Percentiles rank a stretch among this genome's conserved stretches.
phyloP scores from a whole-genome alignment of 1,140 invertebrate species.

The Capitella teleta region DNA sequence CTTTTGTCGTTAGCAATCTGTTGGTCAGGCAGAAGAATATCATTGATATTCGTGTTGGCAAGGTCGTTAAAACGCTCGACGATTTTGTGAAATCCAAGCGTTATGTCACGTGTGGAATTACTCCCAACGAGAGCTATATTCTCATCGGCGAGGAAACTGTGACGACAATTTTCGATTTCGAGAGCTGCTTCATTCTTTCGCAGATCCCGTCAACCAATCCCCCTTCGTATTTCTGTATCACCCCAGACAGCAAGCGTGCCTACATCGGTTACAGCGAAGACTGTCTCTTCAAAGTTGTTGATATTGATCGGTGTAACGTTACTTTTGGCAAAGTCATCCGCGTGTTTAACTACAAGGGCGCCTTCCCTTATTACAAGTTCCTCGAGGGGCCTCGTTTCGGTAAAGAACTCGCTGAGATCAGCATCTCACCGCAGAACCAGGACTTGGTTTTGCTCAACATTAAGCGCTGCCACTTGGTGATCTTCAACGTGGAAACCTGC shows the following conservation, averaged over 20 bases:
- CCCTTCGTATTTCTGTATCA: constrained; percentile 3
- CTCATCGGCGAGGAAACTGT: constrained; percentile 3
- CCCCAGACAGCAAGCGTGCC: constrained; percentile 4
- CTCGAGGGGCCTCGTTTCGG: constrained; percentile 4
- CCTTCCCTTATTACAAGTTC: constrained; percentile 1
- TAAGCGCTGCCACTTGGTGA: constrained; percentile 1
- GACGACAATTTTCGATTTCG: constrained; percentile 9
- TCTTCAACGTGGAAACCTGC: not conserved
- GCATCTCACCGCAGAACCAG: constrained; percentile 1
- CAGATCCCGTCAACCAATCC: not conserved
- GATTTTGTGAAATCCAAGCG: constrained; percentile 7
- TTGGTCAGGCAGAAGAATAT: constrained; percentile 13
- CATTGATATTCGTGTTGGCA: constrained; percentile 8
- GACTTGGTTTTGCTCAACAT: constrained; percentile 10
- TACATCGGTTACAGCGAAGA: constrained; percentile 10
- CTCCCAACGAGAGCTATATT: constrained; percentile 8
- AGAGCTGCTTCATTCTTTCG: not conserved
- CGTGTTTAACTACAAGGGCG: constrained; percentile 2
- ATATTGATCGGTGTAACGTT: constrained; percentile 3
- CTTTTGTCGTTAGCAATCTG: constrained; percentile 8
- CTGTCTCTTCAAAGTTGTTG: constrained; percentile 10
- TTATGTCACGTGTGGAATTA: constrained; percentile 11
- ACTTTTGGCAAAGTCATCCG: constrained; percentile 2
- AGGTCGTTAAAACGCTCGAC: constrained; percentile 5
- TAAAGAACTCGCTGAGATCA: constrained; percentile 8